Evolutionary conservation across 1,140 invertebrate genomes (phyloP), one percentile per base, ranked within the genome.

Genomic region (Ephestia elutella): DNA sequence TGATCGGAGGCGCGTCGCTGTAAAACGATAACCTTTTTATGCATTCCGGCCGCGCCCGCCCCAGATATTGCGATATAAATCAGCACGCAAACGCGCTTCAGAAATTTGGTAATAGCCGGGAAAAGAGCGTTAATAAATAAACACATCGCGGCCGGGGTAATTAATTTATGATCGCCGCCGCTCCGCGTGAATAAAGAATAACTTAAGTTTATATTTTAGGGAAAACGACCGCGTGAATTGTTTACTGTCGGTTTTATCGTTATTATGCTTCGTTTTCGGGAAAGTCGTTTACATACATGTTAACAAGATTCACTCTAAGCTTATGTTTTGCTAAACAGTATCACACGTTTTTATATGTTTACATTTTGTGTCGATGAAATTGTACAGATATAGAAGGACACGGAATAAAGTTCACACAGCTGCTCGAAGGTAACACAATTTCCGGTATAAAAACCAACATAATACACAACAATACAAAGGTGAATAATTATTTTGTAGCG

Each of bases 21-120:
- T 25, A 25, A 25, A 17, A 11, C 49, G 49, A 65, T 65, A 60
- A 65, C 58, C 58, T 65, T 60, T 60, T 64, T 64, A 60, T 60
- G 58, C 58, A 60, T 57, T 35, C 62, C 38, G 32, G 59, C 49
- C 54, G 28, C 62, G 17, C 49, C 18, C 48, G 48, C 48, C 49
- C 58, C 25, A 57, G 62, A 64, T 64, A 60, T 60, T 59, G 57
- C 25, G 48, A 25, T 28, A 55, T 57, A 60, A 64, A 57, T 63
- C 62, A 63, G 54, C 18, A 20, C 56, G 54, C 51, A 57, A 63
- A 60, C 55, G 57, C 49, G 59, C 55, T 54, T 64, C 57, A 54
- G 17, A 57, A 54, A 56, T 56, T 61, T 19, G 44, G 54, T 61
- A 61, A 61, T 56, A 61, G 49, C 15, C 56, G 25, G n/a, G 21